Evolutionary conservation across 2,888 invertebrate genomes (phyloP).

Genomic region (Fragum fragum): DNA sequence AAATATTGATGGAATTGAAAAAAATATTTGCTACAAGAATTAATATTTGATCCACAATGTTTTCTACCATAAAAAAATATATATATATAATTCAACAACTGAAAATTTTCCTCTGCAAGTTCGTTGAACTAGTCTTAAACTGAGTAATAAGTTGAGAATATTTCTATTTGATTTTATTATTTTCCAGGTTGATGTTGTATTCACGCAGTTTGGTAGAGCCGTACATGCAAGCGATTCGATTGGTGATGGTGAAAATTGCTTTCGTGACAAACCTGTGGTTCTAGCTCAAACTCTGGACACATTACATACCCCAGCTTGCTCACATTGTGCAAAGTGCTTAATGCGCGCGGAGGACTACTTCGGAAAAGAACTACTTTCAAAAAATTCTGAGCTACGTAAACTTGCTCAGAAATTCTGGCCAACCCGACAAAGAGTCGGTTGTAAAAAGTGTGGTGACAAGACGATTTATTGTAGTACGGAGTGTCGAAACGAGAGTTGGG

Average conservation of each 20-base stretch:
- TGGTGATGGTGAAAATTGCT: constrained; percentile 65
- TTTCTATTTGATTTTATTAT: too few relatives aligned
- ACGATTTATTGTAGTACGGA: constrained; percentile 75
- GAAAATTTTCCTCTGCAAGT: too few relatives aligned
- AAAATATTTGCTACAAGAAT: too few relatives aligned
- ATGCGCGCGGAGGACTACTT: constrained; percentile 74
- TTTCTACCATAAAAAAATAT: too few relatives aligned
- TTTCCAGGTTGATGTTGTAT: constrained; percentile 53
- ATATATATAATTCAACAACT: too few relatives aligned
- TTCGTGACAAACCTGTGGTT: constrained; percentile 72
- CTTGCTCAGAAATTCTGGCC: constrained; percentile 72
- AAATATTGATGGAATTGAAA: too few relatives aligned
- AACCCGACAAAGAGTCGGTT: constrained; percentile 60
- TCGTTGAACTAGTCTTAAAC: too few relatives aligned
- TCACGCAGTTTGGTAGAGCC: constrained; percentile 72
- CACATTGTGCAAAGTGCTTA: constrained; percentile 74
- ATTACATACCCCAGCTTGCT: constrained; percentile 69
- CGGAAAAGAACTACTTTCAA: constrained; percentile 61
- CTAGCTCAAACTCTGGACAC: constrained; percentile 75
- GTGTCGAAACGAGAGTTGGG: constrained; percentile 77
- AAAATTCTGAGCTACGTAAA: constrained; percentile 61
- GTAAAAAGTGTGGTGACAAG: constrained; percentile 65
- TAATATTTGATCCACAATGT: too few relatives aligned
- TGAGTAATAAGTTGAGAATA: too few relatives aligned
- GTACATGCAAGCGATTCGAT: constrained; percentile 64